These are phyloP conservation scores for Nixonia krombeini DNA, from an alignment of 1,140 invertebrate genomes.

Conservation along the genomic window DNA sequence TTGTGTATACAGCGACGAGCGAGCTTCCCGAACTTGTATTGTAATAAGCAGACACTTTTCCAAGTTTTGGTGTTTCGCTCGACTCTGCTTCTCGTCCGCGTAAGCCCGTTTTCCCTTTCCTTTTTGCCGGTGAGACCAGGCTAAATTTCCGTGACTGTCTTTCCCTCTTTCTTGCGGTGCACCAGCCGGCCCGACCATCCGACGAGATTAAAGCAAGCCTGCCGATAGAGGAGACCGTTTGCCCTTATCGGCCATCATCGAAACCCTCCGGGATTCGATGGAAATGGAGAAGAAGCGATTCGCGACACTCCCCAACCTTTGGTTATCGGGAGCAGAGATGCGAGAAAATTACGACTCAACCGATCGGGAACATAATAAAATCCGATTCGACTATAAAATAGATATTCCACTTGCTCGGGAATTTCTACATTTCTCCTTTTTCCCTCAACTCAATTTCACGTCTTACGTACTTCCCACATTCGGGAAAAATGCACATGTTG, in stretches of 20 bases:
- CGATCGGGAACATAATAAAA: constrained; percentile 39
- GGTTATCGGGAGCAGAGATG: constrained; percentile 43
- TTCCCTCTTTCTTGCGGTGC: constrained; percentile 22
- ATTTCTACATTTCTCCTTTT: constrained; percentile 17
- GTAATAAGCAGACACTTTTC: constrained; percentile 20
- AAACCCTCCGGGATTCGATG: constrained; percentile 37
- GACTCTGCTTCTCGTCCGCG: background rate
- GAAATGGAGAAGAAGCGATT: constrained; percentile 26
- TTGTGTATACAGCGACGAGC: background rate
- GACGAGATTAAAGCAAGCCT: constrained; percentile 55
- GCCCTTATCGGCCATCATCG: constrained; percentile 54
- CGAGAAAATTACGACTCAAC: constrained; percentile 31
- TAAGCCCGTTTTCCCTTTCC: constrained; percentile 6
- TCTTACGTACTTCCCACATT: background rate
- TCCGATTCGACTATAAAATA: constrained; percentile 39
- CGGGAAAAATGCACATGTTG: background rate
- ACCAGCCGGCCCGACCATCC: constrained; percentile 40
- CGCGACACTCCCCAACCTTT: constrained; percentile 38
- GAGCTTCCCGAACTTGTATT: constrained; percentile 10
- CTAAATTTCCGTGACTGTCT: constrained; percentile 17
- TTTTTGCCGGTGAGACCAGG: constrained; percentile 7
- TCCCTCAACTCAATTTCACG: background rate
- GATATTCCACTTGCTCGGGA: constrained; percentile 20
- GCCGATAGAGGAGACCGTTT: constrained; percentile 40
- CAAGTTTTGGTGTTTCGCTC: constrained; percentile 4